A percentile compares a stretch with the other conserved stretches of the same genome.
These are phyloP conservation scores for Rhincodon typus DNA, from an alignment of 2,797 vertebrate species.

Conservation along the genomic window DNA sequence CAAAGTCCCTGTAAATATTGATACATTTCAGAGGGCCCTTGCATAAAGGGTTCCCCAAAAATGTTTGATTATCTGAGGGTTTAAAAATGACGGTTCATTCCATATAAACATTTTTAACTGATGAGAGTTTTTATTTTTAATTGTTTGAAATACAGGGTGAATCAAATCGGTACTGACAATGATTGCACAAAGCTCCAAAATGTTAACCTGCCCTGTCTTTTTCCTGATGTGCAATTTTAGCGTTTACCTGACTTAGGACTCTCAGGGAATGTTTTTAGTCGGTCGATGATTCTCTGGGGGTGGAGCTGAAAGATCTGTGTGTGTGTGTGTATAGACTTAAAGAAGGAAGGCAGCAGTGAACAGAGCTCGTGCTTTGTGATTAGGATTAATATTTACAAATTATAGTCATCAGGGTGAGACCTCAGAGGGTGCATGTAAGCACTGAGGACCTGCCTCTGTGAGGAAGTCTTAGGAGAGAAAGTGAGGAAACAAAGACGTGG, in stretches of 20 bases:
- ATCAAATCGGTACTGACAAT: neutral
- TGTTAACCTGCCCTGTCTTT: neutral
- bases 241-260: no score
- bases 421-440: neutral
- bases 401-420: neutral
- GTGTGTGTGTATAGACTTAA: neutral
- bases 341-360: neutral
- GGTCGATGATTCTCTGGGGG: neutral
- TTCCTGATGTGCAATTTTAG: no score
- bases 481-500: neutral
- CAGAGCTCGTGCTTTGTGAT: neutral
- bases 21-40: neutral
- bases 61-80: neutral
- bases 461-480: neutral
- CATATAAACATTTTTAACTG: neutral
- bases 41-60: neutral
- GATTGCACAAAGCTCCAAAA: neutral
- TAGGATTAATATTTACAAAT: neutral
- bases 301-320: neutral
- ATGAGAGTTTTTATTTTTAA: no score
- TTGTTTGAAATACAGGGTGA: neutral
- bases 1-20: neutral
- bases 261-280: neutral
- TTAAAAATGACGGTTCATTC: neutral
- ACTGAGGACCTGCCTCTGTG: neutral